Evolutionary conservation across 2,113 vertebrate genomes (phyloP).

Genomic region (Caranx ignobilis): DNA sequence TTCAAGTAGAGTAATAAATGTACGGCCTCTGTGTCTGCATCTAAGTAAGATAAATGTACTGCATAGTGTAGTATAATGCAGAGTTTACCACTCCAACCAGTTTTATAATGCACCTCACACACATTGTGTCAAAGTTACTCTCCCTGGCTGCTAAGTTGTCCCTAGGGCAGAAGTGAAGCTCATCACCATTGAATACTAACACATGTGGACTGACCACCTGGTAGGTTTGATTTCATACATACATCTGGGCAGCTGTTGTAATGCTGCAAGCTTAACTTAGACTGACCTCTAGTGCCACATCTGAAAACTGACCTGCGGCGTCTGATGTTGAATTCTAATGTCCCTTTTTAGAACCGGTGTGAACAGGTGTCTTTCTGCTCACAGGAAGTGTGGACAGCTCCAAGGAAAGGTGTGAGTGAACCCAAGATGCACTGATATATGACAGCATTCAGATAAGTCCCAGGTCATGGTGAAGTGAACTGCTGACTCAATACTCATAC

Average conservation of each 20-base stretch:
- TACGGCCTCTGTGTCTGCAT: neutral
- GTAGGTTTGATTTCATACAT: neutral
- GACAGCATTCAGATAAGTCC: no score
- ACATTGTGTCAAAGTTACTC: slow-evolving; percentile 22
- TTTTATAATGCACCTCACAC: slow-evolving; percentile 33
- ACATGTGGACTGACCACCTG: neutral
- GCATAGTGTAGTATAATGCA: neutral
- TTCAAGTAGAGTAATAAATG: neutral
- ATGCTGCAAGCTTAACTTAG: neutral
- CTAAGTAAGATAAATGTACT: neutral
- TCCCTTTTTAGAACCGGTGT: no score
- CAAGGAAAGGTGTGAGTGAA: no score
- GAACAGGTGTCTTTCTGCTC: no score
- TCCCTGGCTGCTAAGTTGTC: slow-evolving; percentile 28
- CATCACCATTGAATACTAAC: neutral
- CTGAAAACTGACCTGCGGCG: neutral
- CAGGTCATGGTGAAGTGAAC: no score
- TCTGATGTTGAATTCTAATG: neutral
- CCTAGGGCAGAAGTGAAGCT: slow-evolving; percentile 6
- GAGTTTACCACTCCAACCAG: neutral
- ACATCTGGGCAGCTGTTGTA: neutral
- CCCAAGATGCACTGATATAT: no score
- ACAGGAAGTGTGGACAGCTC: no score
- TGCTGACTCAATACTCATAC: no score
- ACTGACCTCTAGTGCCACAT: neutral